Conservation (phyloP, 2,797 vertebrate genomes). For the Enteromius fasciolatus region DNA sequence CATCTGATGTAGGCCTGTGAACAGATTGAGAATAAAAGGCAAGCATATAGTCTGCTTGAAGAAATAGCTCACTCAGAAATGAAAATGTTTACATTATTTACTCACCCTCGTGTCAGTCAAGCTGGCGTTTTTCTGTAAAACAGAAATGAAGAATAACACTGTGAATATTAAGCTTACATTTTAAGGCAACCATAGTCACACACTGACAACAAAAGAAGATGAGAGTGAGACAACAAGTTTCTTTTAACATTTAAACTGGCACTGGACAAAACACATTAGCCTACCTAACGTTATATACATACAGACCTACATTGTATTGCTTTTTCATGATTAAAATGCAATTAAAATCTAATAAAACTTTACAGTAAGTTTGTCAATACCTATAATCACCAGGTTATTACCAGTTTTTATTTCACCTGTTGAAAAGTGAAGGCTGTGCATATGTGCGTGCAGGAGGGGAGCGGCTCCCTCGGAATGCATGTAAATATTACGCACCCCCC, state of each 20-base stretch:
- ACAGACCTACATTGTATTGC: not conserved
- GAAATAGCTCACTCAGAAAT: not conserved
- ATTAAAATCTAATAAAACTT: not conserved
- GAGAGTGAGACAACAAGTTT: not conserved
- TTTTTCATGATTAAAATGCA: not conserved
- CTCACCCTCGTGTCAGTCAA: not conserved
- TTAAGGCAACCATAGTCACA: not conserved
- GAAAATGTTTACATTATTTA: not conserved
- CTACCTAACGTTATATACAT: not conserved
- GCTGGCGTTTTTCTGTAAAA: not conserved
- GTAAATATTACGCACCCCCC: slow-evolving; percentile 63
- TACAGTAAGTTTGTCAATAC: not conserved
- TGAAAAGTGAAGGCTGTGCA: slow-evolving; percentile 29
- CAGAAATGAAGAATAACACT: not conserved
- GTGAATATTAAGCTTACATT: not conserved
- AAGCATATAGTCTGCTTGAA: not conserved
- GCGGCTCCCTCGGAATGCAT: slow-evolving; percentile 68
- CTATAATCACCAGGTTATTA: not conserved
- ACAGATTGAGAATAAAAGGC: not conserved
- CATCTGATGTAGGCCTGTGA: not conserved
- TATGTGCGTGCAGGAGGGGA: slow-evolving; percentile 63
- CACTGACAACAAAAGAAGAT: not conserved
- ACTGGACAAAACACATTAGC: not conserved
- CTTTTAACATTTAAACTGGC: not conserved
- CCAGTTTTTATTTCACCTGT: slow-evolving; percentile 18